These are phyloP conservation scores for Drosophila orena DNA, from an alignment of 1,140 invertebrate genomes.

Conservation along the genomic window DNA sequence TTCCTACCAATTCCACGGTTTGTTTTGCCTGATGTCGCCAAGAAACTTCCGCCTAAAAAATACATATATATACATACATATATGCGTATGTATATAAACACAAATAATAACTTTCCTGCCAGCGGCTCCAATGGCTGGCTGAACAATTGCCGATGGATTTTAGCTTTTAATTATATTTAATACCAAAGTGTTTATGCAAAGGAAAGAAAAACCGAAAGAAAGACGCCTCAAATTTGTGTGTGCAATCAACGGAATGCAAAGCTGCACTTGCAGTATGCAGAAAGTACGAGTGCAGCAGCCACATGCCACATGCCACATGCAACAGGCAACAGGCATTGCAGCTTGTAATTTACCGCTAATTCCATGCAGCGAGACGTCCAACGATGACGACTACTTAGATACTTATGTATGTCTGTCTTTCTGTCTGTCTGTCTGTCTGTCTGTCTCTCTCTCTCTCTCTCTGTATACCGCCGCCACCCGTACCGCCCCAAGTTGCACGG, in stretches of 20 bases:
- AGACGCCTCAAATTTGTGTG: constrained; percentile 60
- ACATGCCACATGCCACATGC: constrained; percentile 19
- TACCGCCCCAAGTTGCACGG: background rate
- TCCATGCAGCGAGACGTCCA: constrained; percentile 62
- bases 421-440: background rate
- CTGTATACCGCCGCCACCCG: background rate
- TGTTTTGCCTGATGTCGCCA: constrained; percentile 12
- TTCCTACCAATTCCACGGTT: too few relatives aligned
- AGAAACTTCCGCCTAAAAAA: constrained; percentile 25
- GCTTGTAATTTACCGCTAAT: constrained; percentile 80
- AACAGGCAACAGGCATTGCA: constrained; percentile 20
- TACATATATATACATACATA: too few relatives aligned
- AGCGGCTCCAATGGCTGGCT: constrained; percentile 42
- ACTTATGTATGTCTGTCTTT: too few relatives aligned
- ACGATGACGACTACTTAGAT: constrained; percentile 31
- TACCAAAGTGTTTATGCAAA: constrained; percentile 53
- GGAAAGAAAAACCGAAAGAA: constrained; percentile 20
- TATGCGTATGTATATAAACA: background rate
- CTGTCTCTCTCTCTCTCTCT: too few relatives aligned
- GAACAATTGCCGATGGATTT: constrained; percentile 55
- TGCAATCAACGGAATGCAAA: constrained; percentile 62
- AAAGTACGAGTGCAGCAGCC: constrained; percentile 43
- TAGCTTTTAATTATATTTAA: constrained; percentile 64
- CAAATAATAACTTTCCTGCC: constrained; percentile 33
- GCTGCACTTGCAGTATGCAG: constrained; percentile 56